These are phyloP conservation scores for Spodoptera litura DNA, from an alignment of 1,140 invertebrate genomes.

Conservation along the genomic window DNA sequence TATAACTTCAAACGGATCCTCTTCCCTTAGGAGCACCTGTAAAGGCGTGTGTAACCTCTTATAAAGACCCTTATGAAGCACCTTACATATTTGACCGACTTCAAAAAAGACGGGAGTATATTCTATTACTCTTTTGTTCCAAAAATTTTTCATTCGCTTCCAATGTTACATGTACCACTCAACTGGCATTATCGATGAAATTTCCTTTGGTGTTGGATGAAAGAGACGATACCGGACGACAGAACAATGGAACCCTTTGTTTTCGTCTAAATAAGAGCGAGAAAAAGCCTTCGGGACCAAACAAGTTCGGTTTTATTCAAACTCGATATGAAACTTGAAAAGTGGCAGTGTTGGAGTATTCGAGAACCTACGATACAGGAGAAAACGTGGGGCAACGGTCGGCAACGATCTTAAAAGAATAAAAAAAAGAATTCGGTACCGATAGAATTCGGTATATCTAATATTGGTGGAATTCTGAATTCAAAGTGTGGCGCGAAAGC, in stretches of 20 bases:
- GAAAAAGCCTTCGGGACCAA: constrained; percentile 1
- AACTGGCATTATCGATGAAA: constrained; percentile 24
- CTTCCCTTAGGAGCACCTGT: too few relatives aligned
- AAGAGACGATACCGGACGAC: constrained; percentile 1
- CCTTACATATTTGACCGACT: too few relatives aligned
- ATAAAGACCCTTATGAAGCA: too few relatives aligned
- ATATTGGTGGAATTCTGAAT: constrained; percentile 19
- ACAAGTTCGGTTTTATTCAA: constrained; percentile 25
- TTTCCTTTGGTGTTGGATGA: constrained; percentile 24
- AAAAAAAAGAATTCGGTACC: background rate
- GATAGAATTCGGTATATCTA: background rate
- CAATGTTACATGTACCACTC: background rate
- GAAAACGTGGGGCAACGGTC: too few relatives aligned
- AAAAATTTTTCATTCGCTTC: constrained; percentile 8
- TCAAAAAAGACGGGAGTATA: too few relatives aligned
- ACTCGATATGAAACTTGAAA: constrained; percentile 12
- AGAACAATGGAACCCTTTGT: constrained; percentile 18
- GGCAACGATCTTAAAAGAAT: too few relatives aligned
- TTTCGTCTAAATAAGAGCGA: constrained; percentile 19
- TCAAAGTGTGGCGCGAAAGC: constrained; percentile 1
- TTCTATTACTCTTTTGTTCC: background rate
- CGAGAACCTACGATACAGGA: too few relatives aligned
- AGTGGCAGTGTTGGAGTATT: background rate
- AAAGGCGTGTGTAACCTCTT: too few relatives aligned
- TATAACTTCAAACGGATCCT: too few relatives aligned